Base-by-base conservation (phyloP, 2,797 vertebrate species). In the Otolemur crassicaudatus region DNA sequence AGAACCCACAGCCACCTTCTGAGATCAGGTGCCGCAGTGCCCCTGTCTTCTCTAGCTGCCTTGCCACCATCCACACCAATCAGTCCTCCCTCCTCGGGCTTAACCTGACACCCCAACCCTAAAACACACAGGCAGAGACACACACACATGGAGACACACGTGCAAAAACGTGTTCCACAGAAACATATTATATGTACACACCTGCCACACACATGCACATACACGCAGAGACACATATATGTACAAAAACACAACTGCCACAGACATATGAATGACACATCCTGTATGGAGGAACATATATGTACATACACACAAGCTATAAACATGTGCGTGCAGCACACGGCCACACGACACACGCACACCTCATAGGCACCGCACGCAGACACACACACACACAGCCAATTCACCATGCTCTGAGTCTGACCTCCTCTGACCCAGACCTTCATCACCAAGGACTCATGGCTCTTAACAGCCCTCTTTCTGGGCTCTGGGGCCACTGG, bases 21-120 rank as follows among this genome's bases (percentile, higher is more conserved):
- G 1, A 16, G 2, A 23, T 40, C 16, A 11, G 31, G 46, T 12
- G n/a, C 17, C 3, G 31, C 31, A 11, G 31, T 0, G 0, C 22
- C 23, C 19, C 9, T 6, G 6, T 8, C 53, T 9, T 56, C 65
- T 7, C 65, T 4, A 16, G n/a, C 37, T 43, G 34, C 49, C 34
- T 37, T 13, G 3, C 46, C 27, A 5, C 16, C 5, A 1, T 76
- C 63, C 17, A 4, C 0, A 17, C 27, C 29, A 17, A 31, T 70
- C 46, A 9, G 6, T 29, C n/a, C 23, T 34, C 16, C 40, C 46
- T 17, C 49, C 43, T 6, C 14, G 34, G n/a, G 22, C 37, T 61
- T 27, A 43, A 19, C 23, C 23, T 82, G 37, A n/a, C 22, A 43
- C 53, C n/a, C 2, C 53, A 23, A 3, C 53, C 76, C 37, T 25